These are phyloP conservation scores for Patella ulyssiponensis DNA, from an alignment of 2,888 invertebrate genomes.

Conservation along the genomic window DNA sequence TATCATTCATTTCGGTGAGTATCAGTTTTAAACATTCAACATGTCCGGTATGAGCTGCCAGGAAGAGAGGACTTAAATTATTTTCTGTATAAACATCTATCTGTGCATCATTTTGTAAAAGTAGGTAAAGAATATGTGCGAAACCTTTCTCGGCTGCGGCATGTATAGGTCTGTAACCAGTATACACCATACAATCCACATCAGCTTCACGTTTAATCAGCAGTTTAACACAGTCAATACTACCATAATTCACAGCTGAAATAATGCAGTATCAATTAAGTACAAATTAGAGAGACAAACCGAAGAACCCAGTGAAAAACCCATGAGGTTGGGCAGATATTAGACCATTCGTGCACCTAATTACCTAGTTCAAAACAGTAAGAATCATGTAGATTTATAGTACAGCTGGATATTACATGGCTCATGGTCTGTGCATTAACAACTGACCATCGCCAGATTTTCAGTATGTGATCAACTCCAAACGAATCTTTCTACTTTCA, in stretches of 20 bases:
- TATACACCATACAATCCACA: slow-evolving; percentile 56
- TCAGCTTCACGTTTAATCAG: slow-evolving; percentile 58
- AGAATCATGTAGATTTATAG: too few relatives aligned
- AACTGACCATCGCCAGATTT: too few relatives aligned
- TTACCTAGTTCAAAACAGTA: too few relatives aligned
- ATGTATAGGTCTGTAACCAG: slow-evolving; percentile 63
- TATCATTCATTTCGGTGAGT: slow-evolving; percentile 52
- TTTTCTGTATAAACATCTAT: slow-evolving; percentile 56
- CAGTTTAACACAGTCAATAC: slow-evolving; percentile 51
- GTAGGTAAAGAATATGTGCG: slow-evolving; percentile 37
- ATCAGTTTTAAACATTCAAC: slow-evolving; percentile 60
- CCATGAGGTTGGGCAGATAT: too few relatives aligned
- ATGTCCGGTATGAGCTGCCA: slow-evolving; percentile 67
- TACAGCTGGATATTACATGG: too few relatives aligned
- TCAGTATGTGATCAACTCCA: too few relatives aligned
- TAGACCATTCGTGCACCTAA: too few relatives aligned
- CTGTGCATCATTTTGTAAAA: slow-evolving; percentile 53
- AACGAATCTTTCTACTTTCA: too few relatives aligned
- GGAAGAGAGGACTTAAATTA: slow-evolving; percentile 67
- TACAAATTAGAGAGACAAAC: too few relatives aligned
- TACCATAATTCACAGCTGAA: slow-evolving; percentile 51
- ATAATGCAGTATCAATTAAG: slow-evolving; percentile 7
- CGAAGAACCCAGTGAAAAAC: too few relatives aligned
- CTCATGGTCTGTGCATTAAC: too few relatives aligned
- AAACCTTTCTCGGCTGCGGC: slow-evolving; percentile 52